Evolutionary conservation across 2,888 invertebrate species (phyloP), one percentile per base, ranked within the genome.

Genomic region (Melanophora roralis): DNA sequence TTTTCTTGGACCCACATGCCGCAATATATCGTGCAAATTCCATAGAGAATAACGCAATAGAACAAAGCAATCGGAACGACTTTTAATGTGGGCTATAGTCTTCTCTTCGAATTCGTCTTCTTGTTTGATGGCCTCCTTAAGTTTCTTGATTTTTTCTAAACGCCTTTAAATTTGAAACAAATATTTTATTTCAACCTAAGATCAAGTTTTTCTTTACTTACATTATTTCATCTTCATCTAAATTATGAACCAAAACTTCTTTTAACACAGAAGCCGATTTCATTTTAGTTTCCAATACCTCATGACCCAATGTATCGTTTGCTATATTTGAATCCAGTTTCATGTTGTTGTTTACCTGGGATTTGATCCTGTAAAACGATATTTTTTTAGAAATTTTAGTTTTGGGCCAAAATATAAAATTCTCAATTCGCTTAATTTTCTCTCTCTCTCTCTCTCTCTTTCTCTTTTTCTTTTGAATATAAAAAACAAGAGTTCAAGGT

Each of bases 1-100:
- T 0, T 83, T 78, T 32, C 78, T 79, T 2, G 85, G 85, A 55
- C 86, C 85, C 0, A 89, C 85, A 76, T 88, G 84, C 2, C 85
- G 84, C 34, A 89, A 59, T 4, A 87, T 85, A 34, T 89, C 88
- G 60, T 85, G 69, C 0, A 87, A 72, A 73, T 85, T 86, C 88
- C 88, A 88, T 59, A 88, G 71, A 2, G 81, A 80, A 4, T 47
- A 87, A 86, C 88, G 85, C 9, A 89, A 23, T 72, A 86, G 40
- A 1, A 86, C 84, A 80, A 85, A 85, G 2, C 85, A 81, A 69
- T 85, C 83, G 0, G 85, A 86, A 11, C 84, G 81, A 59, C 84
- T 83, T 40, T 84, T 86, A 0, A 88, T 73, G 65, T 86, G 81
- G 0, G 69, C 47, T 34, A 82, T 23, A 0, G 78, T 77, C 1